Percentiles rank a stretch among this genome's conserved stretches.
These are phyloP conservation scores for Fratercula arctica DNA, from an alignment of 2,797 vertebrate genomes.

Conservation along the genomic window DNA sequence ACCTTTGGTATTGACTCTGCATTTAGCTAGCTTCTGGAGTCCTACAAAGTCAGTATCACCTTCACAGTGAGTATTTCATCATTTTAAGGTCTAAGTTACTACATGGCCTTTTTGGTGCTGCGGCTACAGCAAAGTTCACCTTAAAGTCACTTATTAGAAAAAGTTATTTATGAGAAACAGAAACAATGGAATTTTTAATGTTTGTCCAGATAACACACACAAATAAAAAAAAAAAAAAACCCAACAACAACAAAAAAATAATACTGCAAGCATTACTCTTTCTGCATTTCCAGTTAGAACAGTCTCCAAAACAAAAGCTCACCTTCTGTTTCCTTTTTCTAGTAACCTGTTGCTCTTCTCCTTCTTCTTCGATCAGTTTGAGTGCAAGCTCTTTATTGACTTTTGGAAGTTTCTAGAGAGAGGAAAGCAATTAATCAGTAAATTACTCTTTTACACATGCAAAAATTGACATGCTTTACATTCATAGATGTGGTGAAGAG, in stretches of 20 bases:
- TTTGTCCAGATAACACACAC: background rate
- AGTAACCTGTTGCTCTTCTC: constrained; percentile 76
- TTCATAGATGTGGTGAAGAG: background rate
- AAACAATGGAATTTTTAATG: background rate
- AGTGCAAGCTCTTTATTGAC: constrained; percentile 96
- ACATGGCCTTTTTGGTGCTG: background rate
- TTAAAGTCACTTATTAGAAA: background rate
- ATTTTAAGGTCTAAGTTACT: background rate
- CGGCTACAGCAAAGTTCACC: background rate
- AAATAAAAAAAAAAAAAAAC: background rate
- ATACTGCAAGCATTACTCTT: background rate
- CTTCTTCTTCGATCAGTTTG: constrained; percentile 94
- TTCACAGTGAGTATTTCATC: background rate
- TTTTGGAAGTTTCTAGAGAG: constrained; percentile 88
- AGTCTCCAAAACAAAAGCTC: background rate
- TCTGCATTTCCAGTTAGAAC: background rate
- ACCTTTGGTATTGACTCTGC: background rate
- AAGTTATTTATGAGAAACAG: background rate
- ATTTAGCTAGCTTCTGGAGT: background rate
- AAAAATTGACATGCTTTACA: background rate
- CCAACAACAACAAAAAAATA: background rate
- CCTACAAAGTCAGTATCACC: accelerated
- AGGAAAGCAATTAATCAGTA: background rate
- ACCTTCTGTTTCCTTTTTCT: constrained; percentile 94
- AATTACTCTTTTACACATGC: background rate